These are phyloP conservation scores for Corythornis cristatus DNA, from an alignment of 2,113 vertebrate species.

Conservation along the genomic window DNA sequence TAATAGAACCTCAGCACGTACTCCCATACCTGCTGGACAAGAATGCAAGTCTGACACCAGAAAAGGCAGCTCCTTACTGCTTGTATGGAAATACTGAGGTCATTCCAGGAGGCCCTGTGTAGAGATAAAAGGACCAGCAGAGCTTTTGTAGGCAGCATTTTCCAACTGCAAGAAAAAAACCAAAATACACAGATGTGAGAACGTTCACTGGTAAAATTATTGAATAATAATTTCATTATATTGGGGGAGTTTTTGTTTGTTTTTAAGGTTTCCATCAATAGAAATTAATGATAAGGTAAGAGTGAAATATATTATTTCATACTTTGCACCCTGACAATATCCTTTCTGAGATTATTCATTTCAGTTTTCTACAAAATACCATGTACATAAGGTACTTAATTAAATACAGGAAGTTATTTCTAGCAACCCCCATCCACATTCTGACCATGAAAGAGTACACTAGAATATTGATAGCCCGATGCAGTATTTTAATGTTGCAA, in stretches of 20 bases:
- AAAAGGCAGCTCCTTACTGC: not conserved
- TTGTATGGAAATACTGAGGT: not conserved
- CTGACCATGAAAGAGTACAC: not conserved
- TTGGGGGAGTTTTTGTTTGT: not conserved
- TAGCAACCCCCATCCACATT: not conserved
- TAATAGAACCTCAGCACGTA: not conserved
- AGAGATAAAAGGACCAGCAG: not conserved
- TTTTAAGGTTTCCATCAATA: not conserved
- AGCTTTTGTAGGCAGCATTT: not conserved
- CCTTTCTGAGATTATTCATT: not conserved
- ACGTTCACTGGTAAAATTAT: not conserved
- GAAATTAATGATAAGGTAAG: not conserved
- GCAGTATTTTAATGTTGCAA: slow-evolving; percentile 4
- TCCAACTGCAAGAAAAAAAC: not conserved
- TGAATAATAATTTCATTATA: not conserved
- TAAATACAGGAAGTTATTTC: slow-evolving; percentile 7
- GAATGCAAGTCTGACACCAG: not conserved
- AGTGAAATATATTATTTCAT: not conserved
- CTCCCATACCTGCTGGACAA: not conserved
- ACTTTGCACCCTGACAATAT: not conserved
- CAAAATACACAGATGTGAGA: not conserved
- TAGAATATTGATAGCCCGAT: not conserved
- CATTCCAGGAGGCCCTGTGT: not conserved
- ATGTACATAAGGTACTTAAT: not conserved
- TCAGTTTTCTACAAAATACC: not conserved